Evolutionary conservation across 2,113 vertebrate species (phyloP).

Genomic region (Gymnogyps californianus): DNA sequence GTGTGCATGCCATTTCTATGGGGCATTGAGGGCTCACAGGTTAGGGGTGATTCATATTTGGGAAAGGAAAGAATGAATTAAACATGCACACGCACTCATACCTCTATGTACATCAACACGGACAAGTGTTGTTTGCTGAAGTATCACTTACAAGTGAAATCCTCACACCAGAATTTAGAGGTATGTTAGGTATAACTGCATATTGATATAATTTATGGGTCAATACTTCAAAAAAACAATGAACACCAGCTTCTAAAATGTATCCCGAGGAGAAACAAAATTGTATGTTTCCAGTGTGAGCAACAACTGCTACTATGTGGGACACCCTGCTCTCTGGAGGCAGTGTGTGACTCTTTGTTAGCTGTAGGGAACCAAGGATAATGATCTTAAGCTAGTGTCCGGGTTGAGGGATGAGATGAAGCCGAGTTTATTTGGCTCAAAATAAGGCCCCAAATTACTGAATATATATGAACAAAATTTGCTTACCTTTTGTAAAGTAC

Average conservation of each 20-base stretch:
- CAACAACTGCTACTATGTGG: background rate
- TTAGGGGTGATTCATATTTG: background rate
- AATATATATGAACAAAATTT: background rate
- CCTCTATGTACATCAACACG: accelerated
- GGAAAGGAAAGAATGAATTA: background rate
- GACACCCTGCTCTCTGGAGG: background rate
- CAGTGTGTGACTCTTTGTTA: background rate
- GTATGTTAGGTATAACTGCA: background rate
- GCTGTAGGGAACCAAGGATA: background rate
- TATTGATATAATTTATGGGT: background rate
- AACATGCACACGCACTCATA: background rate
- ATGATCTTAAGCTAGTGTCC: background rate
- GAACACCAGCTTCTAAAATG: background rate
- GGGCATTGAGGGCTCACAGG: background rate
- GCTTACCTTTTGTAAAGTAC: background rate
- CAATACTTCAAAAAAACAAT: background rate
- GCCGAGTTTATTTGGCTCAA: background rate
- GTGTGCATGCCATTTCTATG: background rate
- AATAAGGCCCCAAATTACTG: background rate
- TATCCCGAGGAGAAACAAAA: background rate
- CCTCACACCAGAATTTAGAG: background rate
- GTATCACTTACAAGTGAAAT: background rate
- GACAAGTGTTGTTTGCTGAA: background rate
- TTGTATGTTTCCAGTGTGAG: background rate
- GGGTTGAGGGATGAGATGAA: background rate